phyloP scores from a whole-genome alignment of 2,113 vertebrate species.

The Machaerirhynchus nigripectus region DNA sequence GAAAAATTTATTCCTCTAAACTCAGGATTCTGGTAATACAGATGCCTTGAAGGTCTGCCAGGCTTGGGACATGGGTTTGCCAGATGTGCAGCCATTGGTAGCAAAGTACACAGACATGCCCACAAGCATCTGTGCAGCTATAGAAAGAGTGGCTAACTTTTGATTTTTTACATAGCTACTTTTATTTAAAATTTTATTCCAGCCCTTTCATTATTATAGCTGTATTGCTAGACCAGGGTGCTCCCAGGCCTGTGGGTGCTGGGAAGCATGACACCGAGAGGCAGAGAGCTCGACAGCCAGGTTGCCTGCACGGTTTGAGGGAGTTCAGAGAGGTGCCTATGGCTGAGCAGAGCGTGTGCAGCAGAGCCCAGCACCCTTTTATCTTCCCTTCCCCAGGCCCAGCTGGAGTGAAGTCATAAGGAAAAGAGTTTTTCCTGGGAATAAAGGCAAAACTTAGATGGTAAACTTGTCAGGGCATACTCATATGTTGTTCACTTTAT shows the following conservation, averaged over 20 bases:
- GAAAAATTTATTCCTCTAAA: neutral
- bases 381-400: neutral
- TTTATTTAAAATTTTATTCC: neutral
- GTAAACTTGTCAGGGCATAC: constrained; percentile 33
- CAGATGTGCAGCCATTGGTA: neutral
- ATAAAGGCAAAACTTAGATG: neutral
- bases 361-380: neutral
- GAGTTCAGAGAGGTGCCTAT: neutral
- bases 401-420: neutral
- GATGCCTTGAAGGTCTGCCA: neutral
- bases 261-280: accelerated
- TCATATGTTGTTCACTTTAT: neutral
- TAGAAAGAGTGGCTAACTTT: neutral
- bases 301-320: neutral
- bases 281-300: neutral
- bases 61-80: neutral
- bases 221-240: neutral
- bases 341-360: neutral
- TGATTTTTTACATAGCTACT: neutral
- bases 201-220: neutral
- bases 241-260: neutral
- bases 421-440: neutral
- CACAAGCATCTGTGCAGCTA: neutral
- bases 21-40: neutral
- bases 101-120: neutral